A percentile compares a stretch with the other conserved stretches of the same genome.
Conservation (phyloP, 2,888 invertebrate genomes). For the Zhuqinia jingwanae region DNA sequence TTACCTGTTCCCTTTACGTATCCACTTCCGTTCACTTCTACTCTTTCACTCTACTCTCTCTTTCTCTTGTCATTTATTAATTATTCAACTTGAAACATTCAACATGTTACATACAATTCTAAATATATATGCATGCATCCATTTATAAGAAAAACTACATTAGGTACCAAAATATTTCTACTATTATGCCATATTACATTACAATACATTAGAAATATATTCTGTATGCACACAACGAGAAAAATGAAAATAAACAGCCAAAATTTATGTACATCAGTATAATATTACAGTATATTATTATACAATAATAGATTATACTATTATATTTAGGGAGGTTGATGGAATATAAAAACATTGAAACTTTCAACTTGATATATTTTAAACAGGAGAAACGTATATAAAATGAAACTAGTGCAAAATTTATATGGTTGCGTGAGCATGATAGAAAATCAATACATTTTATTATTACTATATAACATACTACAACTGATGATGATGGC, state of each 20-base stretch:
- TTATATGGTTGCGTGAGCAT: not conserved
- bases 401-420: not conserved
- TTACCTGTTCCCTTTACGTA: constrained; percentile 9
- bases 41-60: no score
- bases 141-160: not conserved
- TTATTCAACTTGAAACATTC: not conserved
- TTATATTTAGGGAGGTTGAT: no score
- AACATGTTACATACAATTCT: not conserved
- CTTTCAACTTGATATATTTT: constrained; percentile 18
- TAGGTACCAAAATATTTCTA: not conserved
- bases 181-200: not conserved
- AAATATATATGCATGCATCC: not conserved
- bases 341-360: not conserved
- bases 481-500: no score
- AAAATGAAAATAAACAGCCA: not conserved
- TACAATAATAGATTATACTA: not conserved
- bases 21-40: constrained; percentile 14
- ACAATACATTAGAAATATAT: not conserved
- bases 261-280: not conserved
- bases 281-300: not conserved
- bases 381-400: not conserved
- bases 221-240: not conserved
- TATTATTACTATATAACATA: no score
- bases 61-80: constrained; percentile 24
- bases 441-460: no score